Base-by-base conservation (phyloP, 1,140 invertebrate species). In the Stegodyphus dumicola region DNA sequence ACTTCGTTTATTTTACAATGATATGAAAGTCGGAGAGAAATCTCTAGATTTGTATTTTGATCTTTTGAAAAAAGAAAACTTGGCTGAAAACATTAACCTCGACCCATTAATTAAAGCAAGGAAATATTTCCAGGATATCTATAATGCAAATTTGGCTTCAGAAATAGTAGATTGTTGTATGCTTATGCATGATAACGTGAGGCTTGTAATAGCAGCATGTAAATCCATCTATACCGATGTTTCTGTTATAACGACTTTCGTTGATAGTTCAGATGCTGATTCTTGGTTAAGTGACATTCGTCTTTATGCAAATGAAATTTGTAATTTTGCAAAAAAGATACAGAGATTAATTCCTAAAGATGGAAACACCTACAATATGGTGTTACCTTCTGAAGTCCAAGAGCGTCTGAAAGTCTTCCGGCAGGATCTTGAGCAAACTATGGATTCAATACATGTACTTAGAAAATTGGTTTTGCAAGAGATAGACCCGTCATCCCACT, bases 21-120 rank as follows among this genome's bases (percentile, higher is more conserved):
- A 99, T 91, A 96, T 99, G 92, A 92, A 93, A 11, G 93, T 94
- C 4, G 97, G 99, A 91, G 98, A 99, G 90, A 95, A 96, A 89
- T 93, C 94, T 5, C 90, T 99, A 0, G 98, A 99, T 90, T 94
- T 94, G 54, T 95, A 96, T 87, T 94, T 99, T 66, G 96, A 99
- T 85, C 91, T 99, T 49, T 93, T 99, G 0, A 95, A 96, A 89
- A 94, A 94, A 71, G 96, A 96, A 91, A 95, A 93, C 89, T 91
- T 99, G 67, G 97, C 99, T 91, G 97, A 99, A 91, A 98, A 97
- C 90, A 93, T 96, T 69, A 93, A 94, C 7, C 93, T 95, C 71
- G 96, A 98, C 80, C 92, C 93, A 2, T 92, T 98, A 65, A 96
- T 98, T 90, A 96, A 96, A 88, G 95, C 95, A 88, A 94, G 96